Evolutionary conservation across 2,797 vertebrate species (phyloP).

Genomic region (Dicrostonyx torquatus): DNA sequence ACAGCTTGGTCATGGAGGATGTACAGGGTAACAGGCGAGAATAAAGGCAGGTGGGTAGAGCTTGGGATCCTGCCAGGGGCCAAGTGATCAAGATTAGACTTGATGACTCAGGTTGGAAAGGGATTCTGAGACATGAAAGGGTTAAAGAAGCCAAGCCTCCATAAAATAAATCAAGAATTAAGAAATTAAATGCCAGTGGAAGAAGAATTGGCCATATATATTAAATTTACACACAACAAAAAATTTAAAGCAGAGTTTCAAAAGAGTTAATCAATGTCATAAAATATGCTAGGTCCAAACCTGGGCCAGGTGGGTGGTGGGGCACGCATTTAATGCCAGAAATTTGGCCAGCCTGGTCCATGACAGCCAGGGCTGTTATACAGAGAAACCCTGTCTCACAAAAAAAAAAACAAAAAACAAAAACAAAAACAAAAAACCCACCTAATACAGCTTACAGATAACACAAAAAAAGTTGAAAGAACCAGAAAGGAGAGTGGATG

Average conservation of each 20-base stretch:
- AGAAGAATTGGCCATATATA: background rate
- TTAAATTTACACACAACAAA: background rate
- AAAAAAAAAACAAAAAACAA: no score
- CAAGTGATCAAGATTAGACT: background rate
- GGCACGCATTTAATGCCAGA: no score
- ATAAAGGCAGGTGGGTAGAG: background rate
- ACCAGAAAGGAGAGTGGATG: background rate
- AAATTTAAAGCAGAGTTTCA: background rate
- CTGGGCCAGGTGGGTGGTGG: no score
- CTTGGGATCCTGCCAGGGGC: background rate
- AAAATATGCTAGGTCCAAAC: background rate
- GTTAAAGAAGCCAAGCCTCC: background rate
- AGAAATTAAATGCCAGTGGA: background rate
- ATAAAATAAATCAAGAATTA: background rate
- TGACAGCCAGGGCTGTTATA: no score
- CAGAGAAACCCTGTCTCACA: no score
- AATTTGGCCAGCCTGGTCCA: no score
- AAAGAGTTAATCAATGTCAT: conserved; percentile 2
- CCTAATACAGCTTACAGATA: no score
- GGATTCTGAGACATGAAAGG: background rate
- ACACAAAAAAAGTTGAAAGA: background rate
- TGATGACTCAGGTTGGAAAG: background rate
- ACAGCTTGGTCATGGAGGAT: background rate
- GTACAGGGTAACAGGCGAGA: background rate
- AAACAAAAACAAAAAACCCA: no score